Percentiles rank a stretch among this genome's conserved stretches.
phyloP scores from a whole-genome alignment of 2,888 invertebrate genomes.

The Cabera pusaria region DNA sequence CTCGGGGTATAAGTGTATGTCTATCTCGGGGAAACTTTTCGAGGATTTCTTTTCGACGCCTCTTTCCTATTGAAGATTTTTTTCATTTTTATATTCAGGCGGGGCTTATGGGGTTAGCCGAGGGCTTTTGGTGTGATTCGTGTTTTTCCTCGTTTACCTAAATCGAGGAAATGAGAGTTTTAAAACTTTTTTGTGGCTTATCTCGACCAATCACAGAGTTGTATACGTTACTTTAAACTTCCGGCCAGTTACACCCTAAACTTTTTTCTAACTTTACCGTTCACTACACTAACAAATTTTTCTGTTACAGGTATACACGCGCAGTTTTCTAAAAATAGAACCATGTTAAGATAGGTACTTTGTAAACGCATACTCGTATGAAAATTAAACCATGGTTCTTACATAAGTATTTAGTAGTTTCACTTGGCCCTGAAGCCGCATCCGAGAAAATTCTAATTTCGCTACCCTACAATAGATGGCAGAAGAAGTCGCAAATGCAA shows the following conservation, averaged over 20 bases:
- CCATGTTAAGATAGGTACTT: neutral
- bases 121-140: conserved; percentile 58
- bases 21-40: conserved; percentile 61
- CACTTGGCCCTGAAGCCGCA: conserved; percentile 25
- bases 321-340: neutral
- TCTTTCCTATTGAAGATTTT: conserved; percentile 73
- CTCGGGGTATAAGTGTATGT: conserved; percentile 41
- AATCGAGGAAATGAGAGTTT: conserved; percentile 42
- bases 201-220: conserved; percentile 27
- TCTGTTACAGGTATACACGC: conserved; percentile 13
- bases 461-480: conserved; percentile 79
- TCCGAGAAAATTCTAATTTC: conserved; percentile 27
- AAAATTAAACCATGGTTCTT: conserved; percentile 36
- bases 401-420: conserved; percentile 28
- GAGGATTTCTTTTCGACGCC: conserved; percentile 76
- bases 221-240: neutral
- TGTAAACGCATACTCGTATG: neutral
- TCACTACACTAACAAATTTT: neutral
- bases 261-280: neutral
- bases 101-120: conserved; percentile 78
- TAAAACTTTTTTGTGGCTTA: conserved; percentile 29
- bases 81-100: conserved; percentile 67
- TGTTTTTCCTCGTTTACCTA: conserved; percentile 66
- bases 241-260: neutral
- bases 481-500: conserved; percentile 22